A percentile compares a stretch with the other conserved stretches of the same genome.
These are phyloP conservation scores for Oxyruncus cristatus DNA, from an alignment of 2,113 vertebrate genomes.

Conservation along the genomic window DNA sequence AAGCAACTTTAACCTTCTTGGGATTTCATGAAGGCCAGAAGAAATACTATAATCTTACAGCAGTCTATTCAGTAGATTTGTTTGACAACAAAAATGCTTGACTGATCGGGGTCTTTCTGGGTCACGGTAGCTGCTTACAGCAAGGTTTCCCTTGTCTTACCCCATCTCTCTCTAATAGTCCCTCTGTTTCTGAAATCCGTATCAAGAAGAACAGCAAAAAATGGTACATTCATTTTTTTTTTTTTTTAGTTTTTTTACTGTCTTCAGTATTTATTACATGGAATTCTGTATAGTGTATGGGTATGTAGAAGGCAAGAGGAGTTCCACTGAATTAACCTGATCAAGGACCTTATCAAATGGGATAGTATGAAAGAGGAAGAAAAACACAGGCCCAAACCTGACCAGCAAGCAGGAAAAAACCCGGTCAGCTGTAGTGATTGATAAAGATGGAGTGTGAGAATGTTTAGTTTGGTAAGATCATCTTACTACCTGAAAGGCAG, in stretches of 20 bases:
- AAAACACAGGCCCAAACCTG: neutral
- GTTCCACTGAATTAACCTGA: neutral
- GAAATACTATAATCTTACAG: neutral
- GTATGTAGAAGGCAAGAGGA: neutral
- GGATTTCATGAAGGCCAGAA: neutral
- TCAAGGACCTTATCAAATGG: neutral
- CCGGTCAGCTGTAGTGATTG: accelerated
- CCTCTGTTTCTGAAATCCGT: neutral
- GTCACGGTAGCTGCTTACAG: neutral
- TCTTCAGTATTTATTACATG: neutral
- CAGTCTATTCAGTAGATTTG: neutral
- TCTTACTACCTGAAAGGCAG: too few species aligned
- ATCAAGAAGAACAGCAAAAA: neutral
- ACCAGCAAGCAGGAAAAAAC: neutral
- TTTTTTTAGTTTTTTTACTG: neutral
- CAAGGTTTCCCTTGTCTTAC: neutral
- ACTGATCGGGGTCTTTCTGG: neutral
- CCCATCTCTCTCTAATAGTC: neutral
- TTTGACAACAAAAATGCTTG: neutral
- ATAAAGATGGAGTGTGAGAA: neutral
- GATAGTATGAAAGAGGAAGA: neutral
- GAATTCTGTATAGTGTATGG: neutral
- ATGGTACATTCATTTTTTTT: neutral
- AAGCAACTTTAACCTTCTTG: neutral
- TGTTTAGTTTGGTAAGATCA: accelerated